phyloP scores from a whole-genome alignment of 2,113 vertebrate genomes.

The Campylorhamphus procurvoides region DNA sequence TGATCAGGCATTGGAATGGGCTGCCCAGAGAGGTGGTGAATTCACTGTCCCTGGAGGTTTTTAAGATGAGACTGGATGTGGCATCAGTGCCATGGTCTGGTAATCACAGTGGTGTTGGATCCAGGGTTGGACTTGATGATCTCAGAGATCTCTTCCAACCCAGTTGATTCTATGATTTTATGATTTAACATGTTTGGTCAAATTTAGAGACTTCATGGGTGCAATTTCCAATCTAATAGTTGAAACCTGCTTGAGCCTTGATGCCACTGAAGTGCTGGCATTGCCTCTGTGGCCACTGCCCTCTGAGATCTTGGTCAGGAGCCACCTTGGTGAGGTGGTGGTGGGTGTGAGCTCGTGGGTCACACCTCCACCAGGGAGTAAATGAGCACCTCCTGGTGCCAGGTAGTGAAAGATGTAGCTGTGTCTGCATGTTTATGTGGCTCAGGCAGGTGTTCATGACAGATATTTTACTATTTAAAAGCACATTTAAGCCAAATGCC shows the following conservation, averaged over 20 bases:
- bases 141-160: too few species aligned
- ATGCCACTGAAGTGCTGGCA: background rate
- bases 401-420: background rate
- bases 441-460: background rate
- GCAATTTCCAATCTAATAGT: background rate
- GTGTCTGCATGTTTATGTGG: fast-evolving
- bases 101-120: too few species aligned
- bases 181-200: fast-evolving
- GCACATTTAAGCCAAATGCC: background rate
- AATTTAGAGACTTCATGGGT: background rate
- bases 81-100: too few species aligned
- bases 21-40: too few species aligned
- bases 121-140: too few species aligned
- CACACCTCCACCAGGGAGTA: background rate
- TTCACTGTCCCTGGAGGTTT: too few species aligned
- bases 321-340: background rate
- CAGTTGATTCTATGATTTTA: too few species aligned
- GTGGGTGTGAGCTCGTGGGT: background rate
- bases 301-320: fast-evolving
- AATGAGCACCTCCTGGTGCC: background rate
- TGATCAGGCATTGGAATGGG: too few species aligned
- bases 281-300: background rate
- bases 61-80: too few species aligned
- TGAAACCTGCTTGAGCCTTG: background rate
- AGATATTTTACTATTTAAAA: background rate